Conservation (phyloP, 2,113 vertebrate genomes). For the Hippoglossus stenolepis region DNA sequence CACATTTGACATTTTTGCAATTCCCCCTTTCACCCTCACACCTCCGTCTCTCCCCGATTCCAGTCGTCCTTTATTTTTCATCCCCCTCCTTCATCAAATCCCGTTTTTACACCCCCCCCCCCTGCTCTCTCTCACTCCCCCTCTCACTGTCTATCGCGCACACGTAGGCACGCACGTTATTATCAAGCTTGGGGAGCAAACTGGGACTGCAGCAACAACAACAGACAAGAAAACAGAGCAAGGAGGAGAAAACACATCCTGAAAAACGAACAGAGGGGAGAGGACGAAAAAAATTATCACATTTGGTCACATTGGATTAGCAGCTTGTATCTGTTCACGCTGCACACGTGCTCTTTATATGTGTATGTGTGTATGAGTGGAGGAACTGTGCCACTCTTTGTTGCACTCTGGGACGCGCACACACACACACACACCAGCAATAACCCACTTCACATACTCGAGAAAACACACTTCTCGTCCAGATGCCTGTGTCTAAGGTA, state of each 20-base stretch:
- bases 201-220: constrained; percentile 64
- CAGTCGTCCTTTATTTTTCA: constrained; percentile 52
- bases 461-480: constrained; percentile 40
- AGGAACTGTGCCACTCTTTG: constrained; percentile 41
- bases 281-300: constrained; percentile 6
- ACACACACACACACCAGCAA: constrained; percentile 29
- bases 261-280: constrained; percentile 15
- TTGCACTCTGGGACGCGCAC: constrained; percentile 30
- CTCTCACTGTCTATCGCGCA: constrained; percentile 49
- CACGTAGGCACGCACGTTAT: constrained; percentile 48
- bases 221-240: constrained; percentile 49
- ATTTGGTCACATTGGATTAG: constrained; percentile 63
- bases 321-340: constrained; percentile 36
- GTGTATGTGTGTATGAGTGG: constrained; percentile 15
- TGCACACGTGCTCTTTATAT: constrained; percentile 15
- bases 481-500: constrained; percentile 82
- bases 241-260: constrained; percentile 39
- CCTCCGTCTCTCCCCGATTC: constrained; percentile 46
- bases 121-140: constrained; percentile 18
- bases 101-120: constrained; percentile 20
- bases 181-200: constrained; percentile 30
- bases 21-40: constrained; percentile 54
- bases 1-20: constrained; percentile 43
- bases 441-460: constrained; percentile 28
- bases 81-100: constrained; percentile 39